Conservation (phyloP, 53 echinoderm and acorn worm genomes). For the Hippasteria phrygiana region DNA sequence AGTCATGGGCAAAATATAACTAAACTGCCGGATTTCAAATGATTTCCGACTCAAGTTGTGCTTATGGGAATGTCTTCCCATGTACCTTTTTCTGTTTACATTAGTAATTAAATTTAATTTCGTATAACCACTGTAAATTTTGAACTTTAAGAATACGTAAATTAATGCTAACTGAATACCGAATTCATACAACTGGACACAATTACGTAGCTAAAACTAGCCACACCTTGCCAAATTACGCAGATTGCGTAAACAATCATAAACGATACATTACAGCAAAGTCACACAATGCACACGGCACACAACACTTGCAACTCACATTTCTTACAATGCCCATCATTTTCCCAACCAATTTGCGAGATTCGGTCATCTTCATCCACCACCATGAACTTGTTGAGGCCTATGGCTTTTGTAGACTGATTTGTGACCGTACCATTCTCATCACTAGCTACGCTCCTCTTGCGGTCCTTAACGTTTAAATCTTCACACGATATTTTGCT, state of each 20-base stretch:
- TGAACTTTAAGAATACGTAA: too few species aligned
- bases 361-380: constrained; percentile 81
- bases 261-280: neutral
- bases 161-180: too few species aligned
- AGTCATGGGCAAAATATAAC: too few species aligned
- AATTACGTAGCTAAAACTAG: too few species aligned
- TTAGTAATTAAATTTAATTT: too few species aligned
- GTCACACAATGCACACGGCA: neutral
- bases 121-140: too few species aligned
- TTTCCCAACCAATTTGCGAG: constrained; percentile 61
- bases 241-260: neutral
- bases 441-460: constrained; percentile 1
- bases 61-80: too few species aligned
- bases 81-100: too few species aligned
- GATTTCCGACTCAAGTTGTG: too few species aligned
- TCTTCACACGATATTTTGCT: constrained; percentile 42
- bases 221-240: too few species aligned
- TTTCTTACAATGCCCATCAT: constrained; percentile 35
- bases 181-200: too few species aligned
- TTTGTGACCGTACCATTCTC: constrained; percentile 14
- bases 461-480: neutral
- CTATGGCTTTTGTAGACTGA: constrained; percentile 55
- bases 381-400: constrained; percentile 72
- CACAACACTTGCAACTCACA: constrained; percentile 5
- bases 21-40: too few species aligned